phyloP scores from a whole-genome alignment of 2,113 vertebrate species.

The Chauna torquata region DNA sequence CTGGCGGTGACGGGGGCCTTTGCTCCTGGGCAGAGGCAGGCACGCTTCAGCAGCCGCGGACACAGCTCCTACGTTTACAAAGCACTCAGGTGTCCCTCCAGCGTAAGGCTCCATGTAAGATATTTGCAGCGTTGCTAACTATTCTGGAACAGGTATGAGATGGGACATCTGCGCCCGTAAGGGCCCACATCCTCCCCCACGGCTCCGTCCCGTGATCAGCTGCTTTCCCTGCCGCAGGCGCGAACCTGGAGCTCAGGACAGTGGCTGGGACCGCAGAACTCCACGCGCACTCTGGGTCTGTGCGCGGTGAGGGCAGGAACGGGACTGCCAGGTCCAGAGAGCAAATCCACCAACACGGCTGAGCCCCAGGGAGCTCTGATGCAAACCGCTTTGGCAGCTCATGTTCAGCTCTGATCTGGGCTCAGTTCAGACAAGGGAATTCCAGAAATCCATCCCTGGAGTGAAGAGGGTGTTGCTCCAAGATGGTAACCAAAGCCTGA shows the following conservation, averaged over 20 bases:
- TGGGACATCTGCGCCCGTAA: background rate
- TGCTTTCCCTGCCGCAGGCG: background rate
- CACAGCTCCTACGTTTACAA: background rate
- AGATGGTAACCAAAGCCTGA: background rate
- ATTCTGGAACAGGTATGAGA: background rate
- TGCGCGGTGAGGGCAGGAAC: background rate
- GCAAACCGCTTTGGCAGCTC: background rate
- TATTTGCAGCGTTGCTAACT: background rate
- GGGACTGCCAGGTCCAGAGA: background rate
- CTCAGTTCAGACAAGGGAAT: background rate
- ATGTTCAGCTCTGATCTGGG: fast-evolving
- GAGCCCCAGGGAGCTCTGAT: background rate
- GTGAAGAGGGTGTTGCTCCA: background rate
- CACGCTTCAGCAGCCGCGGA: background rate
- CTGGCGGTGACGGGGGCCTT: background rate
- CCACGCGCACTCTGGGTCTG: too few relatives aligned
- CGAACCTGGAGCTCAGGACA: background rate
- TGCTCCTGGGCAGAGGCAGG: background rate
- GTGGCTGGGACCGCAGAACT: background rate
- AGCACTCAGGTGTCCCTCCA: background rate
- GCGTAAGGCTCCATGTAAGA: fast-evolving
- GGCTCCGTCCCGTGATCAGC: background rate
- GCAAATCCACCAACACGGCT: background rate
- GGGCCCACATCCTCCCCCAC: background rate
- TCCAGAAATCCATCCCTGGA: background rate